Evolutionary conservation across 2,113 vertebrate genomes (phyloP).

Genomic region (Rhadina sibilatrix): DNA sequence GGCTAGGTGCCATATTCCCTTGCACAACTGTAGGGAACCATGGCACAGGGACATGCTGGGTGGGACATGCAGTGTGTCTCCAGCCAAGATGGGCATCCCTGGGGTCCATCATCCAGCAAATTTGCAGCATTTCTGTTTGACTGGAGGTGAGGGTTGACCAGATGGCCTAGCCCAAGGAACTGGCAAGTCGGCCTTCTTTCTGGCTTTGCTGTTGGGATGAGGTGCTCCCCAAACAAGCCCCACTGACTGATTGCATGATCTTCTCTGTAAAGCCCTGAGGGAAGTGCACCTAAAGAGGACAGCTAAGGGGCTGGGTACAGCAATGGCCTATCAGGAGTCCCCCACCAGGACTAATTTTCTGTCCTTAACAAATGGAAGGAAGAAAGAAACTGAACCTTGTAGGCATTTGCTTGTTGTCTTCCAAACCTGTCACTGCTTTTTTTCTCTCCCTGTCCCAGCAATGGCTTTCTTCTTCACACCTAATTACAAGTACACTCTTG

Average conservation of each 20-base stretch:
- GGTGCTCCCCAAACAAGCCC: background rate
- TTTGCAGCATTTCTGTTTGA: background rate
- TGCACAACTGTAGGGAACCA: rapidly evolving
- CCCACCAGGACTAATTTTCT: background rate
- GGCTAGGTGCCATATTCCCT: background rate
- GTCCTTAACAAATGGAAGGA: background rate
- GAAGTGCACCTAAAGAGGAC: background rate
- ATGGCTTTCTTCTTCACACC: background rate
- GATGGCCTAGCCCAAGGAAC: background rate
- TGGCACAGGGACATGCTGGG: rapidly evolving
- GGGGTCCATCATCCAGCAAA: background rate
- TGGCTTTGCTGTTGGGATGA: background rate
- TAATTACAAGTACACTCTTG: background rate
- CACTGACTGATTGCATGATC: background rate
- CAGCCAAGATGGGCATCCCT: background rate
- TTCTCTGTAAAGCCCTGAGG: background rate
- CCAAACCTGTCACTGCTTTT: background rate
- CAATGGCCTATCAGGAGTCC: background rate
- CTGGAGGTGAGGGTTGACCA: background rate
- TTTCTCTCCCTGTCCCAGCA: background rate
- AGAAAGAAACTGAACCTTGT: background rate
- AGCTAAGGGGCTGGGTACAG: background rate
- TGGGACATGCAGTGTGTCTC: background rate
- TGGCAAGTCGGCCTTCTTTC: background rate
- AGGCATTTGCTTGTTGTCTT: background rate